Evolutionary conservation across 2,888 invertebrate genomes (phyloP).

Genomic region (Girardia tigrina): DNA sequence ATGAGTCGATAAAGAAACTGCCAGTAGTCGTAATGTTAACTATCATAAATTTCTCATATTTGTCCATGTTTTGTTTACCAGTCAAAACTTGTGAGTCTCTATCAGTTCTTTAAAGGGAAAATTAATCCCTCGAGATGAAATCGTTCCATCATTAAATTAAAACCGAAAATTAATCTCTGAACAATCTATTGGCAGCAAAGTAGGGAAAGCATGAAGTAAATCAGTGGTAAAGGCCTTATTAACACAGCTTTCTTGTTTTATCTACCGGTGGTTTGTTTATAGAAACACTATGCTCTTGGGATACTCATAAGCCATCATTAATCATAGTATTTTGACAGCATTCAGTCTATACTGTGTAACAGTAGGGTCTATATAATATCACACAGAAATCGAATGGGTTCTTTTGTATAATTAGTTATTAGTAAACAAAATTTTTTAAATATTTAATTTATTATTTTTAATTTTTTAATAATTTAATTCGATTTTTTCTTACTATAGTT

Average conservation of each 20-base stretch:
- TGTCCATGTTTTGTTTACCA: neutral
- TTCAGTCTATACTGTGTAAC: constrained; percentile 6
- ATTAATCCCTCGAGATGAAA: neutral
- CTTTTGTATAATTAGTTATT: neutral
- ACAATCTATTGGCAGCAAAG: constrained; percentile 1
- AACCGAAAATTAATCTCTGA: constrained; percentile 19
- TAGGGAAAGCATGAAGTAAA: constrained; percentile 10
- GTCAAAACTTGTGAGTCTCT: no score
- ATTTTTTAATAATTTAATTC: no score
- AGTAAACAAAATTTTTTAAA: no score
- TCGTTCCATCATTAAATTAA: constrained; percentile 18
- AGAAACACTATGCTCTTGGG: neutral
- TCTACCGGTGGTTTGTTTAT: constrained; percentile 23
- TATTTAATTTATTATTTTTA: no score
- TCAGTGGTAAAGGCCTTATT: constrained; percentile 15
- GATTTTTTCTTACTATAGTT: no score
- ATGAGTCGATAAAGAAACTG: neutral
- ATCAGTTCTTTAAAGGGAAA: neutral
- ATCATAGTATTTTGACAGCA: constrained; percentile 16
- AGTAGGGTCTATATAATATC: constrained; percentile 1
- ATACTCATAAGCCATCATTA: constrained; percentile 20
- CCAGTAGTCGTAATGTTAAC: neutral
- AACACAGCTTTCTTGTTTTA: constrained; percentile 23
- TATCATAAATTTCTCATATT: neutral
- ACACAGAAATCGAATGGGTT: neutral